phyloP scores from a whole-genome alignment of 2,113 vertebrate genomes.

The Lophochroa leadbeateri region DNA sequence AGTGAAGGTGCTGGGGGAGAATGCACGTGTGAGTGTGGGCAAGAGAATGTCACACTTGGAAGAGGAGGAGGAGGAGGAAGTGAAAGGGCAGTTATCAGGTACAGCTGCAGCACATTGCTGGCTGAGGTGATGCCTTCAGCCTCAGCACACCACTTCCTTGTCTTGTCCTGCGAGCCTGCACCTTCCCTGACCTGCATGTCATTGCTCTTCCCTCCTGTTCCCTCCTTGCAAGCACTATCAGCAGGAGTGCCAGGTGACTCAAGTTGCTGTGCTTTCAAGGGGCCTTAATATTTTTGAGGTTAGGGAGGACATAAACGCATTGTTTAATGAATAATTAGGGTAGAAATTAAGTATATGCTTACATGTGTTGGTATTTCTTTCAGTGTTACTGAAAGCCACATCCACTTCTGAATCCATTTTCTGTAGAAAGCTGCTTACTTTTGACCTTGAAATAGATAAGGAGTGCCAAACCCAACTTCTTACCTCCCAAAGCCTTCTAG shows the following conservation, averaged over 20 bases:
- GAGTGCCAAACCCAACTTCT: neutral
- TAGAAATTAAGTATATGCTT: neutral
- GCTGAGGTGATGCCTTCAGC: neutral
- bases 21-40: neutral
- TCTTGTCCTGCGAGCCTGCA: neutral
- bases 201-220: neutral
- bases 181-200: neutral
- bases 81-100: neutral
- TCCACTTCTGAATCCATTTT: neutral
- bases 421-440: neutral
- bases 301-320: neutral
- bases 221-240: neutral
- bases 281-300: neutral
- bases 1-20: neutral
- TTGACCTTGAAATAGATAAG: neutral
- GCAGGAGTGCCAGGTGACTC: neutral
- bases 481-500: neutral
- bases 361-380: neutral
- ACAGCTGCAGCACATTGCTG: neutral
- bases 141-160: neutral
- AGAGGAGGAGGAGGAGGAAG: neutral
- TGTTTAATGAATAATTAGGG: neutral
- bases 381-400: neutral
- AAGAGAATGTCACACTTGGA: neutral
- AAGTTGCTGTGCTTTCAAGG: neutral